These are phyloP conservation scores for Erannis defoliaria DNA, from an alignment of 2,888 invertebrate genomes.

Conservation along the genomic window DNA sequence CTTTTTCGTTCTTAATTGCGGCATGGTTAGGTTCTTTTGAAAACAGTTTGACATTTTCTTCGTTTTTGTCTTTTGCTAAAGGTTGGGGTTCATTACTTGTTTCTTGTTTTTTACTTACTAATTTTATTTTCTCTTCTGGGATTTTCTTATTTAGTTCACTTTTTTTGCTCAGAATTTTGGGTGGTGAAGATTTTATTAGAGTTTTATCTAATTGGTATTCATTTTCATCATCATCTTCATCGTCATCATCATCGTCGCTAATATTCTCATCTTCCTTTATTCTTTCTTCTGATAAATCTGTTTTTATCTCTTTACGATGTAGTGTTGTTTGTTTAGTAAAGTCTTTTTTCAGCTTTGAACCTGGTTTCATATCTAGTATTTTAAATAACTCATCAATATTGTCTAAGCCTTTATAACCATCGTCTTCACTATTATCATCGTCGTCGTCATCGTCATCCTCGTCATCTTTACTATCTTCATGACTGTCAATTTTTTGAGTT, in stretches of 20 bases:
- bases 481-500: constrained; percentile 29
- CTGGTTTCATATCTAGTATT: constrained; percentile 43
- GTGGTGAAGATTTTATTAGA: constrained; percentile 6
- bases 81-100: constrained; percentile 13
- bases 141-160: constrained; percentile 30
- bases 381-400: constrained; percentile 44
- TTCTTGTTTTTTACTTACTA: constrained; percentile 22
- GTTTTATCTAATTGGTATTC: constrained; percentile 24
- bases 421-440: constrained; percentile 49
- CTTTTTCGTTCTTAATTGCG: not conserved
- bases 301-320: constrained; percentile 27
- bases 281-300: constrained; percentile 25
- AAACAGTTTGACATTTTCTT: constrained; percentile 6
- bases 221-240: constrained; percentile 1
- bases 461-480: constrained; percentile 30
- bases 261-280: constrained; percentile 35
- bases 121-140: constrained; percentile 17
- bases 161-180: constrained; percentile 37
- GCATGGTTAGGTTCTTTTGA: constrained; percentile 12
- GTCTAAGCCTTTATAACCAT: constrained; percentile 46
- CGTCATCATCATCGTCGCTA: not conserved
- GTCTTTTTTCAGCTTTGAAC: constrained; percentile 37
- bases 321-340: constrained; percentile 17
- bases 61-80: constrained; percentile 16
- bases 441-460: constrained; percentile 29